These are phyloP conservation scores for Cordilura impudica DNA, from an alignment of 2,888 invertebrate genomes.

Conservation along the genomic window DNA sequence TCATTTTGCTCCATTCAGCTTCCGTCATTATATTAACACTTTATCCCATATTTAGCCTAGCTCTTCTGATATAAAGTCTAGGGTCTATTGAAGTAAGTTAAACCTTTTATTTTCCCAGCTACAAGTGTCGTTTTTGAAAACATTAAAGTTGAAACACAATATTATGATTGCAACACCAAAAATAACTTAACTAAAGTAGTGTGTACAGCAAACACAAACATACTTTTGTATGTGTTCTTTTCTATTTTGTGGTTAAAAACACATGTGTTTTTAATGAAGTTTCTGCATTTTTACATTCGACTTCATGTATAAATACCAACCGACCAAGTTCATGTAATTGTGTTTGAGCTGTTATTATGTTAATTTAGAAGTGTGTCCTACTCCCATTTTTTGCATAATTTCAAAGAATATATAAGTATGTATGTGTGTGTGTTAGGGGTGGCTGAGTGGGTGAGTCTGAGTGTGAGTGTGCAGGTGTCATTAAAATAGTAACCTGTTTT, in stretches of 20 bases:
- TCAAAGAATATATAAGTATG: too few species aligned
- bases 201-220: neutral
- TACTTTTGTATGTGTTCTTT: neutral
- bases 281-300: slow-evolving; percentile 22
- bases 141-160: slow-evolving; percentile 1
- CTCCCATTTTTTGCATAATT: too few species aligned
- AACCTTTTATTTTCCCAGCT: too few species aligned
- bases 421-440: neutral
- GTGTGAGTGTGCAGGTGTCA: neutral
- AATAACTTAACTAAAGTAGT: neutral
- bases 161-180: slow-evolving; percentile 14
- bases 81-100: too few species aligned
- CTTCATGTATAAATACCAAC: neutral
- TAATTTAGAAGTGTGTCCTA: slow-evolving; percentile 44
- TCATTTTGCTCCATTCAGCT: too few species aligned
- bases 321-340: slow-evolving; percentile 19
- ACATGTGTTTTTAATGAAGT: slow-evolving; percentile 51
- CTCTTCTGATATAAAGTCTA: too few species aligned
- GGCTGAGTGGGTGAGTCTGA: neutral
- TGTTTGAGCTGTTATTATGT: slow-evolving; percentile 54
- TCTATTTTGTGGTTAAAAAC: slow-evolving; percentile 18
- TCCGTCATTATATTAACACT: too few species aligned
- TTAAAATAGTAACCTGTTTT: slow-evolving; percentile 29
- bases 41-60: too few species aligned
- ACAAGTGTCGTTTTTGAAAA: slow-evolving; percentile 2